These are phyloP conservation scores for Agapostemon virescens DNA, from an alignment of 2,888 invertebrate genomes.

Conservation along the genomic window DNA sequence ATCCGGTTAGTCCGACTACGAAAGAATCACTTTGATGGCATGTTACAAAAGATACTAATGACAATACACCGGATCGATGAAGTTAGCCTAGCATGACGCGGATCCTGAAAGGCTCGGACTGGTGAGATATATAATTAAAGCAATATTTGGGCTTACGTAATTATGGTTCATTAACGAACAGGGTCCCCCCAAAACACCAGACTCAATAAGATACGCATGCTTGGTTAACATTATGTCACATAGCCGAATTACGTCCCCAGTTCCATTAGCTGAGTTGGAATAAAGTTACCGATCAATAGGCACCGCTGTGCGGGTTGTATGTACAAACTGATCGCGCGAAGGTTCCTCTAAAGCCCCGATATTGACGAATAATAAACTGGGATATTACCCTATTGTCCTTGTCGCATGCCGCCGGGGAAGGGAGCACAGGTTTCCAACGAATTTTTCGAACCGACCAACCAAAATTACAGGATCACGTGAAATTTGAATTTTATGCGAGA, in stretches of 20 bases:
- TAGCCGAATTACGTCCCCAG: slow-evolving; percentile 70
- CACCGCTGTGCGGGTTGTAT: slow-evolving; percentile 40
- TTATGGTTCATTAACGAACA: slow-evolving; percentile 73
- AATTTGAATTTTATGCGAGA: background rate
- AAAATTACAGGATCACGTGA: background rate
- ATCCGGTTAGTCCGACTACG: slow-evolving; percentile 28
- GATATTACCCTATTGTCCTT: slow-evolving; percentile 30
- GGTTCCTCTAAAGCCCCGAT: slow-evolving; percentile 47
- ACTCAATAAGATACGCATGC: slow-evolving; percentile 66
- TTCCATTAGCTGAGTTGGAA: slow-evolving; percentile 74
- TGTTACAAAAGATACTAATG: slow-evolving; percentile 57
- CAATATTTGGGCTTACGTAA: slow-evolving; percentile 75
- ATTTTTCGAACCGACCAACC: slow-evolving; percentile 3
- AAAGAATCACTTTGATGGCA: slow-evolving; percentile 44
- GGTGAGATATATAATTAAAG: slow-evolving; percentile 71
- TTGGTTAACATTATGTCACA: slow-evolving; percentile 68
- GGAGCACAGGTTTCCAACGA: slow-evolving; percentile 1
- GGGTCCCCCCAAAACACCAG: slow-evolving; percentile 48
- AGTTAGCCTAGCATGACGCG: slow-evolving; percentile 49
- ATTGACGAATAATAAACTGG: slow-evolving; percentile 55
- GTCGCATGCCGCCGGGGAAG: slow-evolving; percentile 3
- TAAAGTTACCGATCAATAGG: slow-evolving; percentile 72
- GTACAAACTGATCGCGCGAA: slow-evolving; percentile 55
- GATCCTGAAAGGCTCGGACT: slow-evolving; percentile 68
- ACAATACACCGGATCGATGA: slow-evolving; percentile 51